Conservation (phyloP, 2,113 vertebrate genomes). For the Calyptomena viridis region DNA sequence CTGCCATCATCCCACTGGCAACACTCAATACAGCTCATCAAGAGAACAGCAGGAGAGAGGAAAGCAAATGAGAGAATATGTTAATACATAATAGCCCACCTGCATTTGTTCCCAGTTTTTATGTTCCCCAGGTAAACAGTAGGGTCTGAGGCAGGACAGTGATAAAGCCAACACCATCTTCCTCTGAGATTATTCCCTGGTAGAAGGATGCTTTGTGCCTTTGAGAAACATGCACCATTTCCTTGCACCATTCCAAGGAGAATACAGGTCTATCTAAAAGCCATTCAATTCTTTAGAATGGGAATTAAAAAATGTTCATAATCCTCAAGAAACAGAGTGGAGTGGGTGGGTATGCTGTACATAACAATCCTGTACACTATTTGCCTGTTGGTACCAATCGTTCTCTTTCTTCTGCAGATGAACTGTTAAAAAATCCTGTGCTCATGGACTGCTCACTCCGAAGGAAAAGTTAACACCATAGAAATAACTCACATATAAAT, state of each 20-base stretch:
- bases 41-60: neutral
- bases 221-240: neutral
- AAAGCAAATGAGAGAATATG: neutral
- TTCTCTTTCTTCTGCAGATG: neutral
- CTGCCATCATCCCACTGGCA: neutral
- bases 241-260: neutral
- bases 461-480: neutral
- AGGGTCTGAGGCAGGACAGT: neutral
- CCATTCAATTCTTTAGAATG: neutral
- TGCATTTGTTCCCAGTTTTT: neutral
- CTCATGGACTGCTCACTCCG: neutral
- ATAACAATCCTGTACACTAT: neutral
- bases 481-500: neutral
- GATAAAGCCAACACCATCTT: neutral
- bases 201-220: neutral
- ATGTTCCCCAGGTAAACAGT: neutral
- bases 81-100: neutral
- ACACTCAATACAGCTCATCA: neutral
- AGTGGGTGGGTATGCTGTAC: neutral
- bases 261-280: neutral
- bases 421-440: neutral
- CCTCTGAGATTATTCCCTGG: neutral
- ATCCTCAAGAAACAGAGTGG: neutral
- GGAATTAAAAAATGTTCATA: neutral
- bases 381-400: neutral